Evolutionary conservation across 1,140 invertebrate genomes (phyloP).

Genomic region (Conopomorpha cramerella): DNA sequence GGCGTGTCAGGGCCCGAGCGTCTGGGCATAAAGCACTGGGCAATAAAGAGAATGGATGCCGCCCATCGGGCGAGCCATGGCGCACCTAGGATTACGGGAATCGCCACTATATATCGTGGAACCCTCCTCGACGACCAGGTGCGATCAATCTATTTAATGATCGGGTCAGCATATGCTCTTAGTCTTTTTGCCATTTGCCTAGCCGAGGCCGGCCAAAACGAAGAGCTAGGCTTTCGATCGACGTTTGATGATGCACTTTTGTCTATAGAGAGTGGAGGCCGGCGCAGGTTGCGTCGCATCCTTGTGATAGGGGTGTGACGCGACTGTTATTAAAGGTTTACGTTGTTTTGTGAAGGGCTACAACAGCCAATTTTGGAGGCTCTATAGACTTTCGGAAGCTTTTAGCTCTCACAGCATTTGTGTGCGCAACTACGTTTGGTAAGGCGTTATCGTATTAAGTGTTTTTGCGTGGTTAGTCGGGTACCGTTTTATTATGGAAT

Average conservation of each 20-base stretch:
- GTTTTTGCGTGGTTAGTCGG: too few relatives aligned
- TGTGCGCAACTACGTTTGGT: too few relatives aligned
- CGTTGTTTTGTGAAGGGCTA: too few relatives aligned
- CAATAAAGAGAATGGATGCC: conserved; percentile 60
- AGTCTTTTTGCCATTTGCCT: conserved; percentile 33
- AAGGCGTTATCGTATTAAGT: too few relatives aligned
- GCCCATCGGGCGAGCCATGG: conserved; percentile 44
- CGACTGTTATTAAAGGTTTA: too few relatives aligned
- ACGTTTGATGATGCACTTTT: conserved; percentile 57
- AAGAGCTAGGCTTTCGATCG: conserved; percentile 42
- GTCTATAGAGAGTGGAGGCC: too few relatives aligned
- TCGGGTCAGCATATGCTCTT: conserved; percentile 56
- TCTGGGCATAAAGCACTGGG: conserved; percentile 46
- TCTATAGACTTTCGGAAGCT: too few relatives aligned
- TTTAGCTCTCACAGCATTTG: too few relatives aligned
- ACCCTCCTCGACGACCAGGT: conserved; percentile 44
- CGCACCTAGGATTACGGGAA: conserved; percentile 44
- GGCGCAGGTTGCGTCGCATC: too few relatives aligned
- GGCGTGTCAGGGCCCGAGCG: conserved; percentile 36
- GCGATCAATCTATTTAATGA: conserved; percentile 60
- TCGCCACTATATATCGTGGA: conserved; percentile 58
- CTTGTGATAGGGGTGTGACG: too few relatives aligned
- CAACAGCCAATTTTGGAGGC: too few relatives aligned
- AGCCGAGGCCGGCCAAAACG: conserved; percentile 26
- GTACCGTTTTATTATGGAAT: too few relatives aligned